These are phyloP conservation scores for Camponotus vicinus DNA, from an alignment of 1,140 invertebrate genomes.

Conservation along the genomic window DNA sequence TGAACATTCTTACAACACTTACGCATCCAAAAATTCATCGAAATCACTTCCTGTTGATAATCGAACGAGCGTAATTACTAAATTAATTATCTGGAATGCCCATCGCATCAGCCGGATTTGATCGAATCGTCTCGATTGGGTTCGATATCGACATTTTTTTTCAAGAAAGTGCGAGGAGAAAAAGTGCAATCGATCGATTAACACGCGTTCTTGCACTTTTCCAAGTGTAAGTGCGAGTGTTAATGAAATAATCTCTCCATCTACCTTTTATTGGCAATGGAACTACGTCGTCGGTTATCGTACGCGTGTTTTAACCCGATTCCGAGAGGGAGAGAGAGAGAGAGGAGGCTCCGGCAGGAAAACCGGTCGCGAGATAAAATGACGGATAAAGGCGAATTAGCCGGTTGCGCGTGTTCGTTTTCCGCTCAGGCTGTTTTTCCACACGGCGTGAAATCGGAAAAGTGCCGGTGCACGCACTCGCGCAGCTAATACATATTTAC, in stretches of 20 bases:
- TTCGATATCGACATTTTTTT: not conserved
- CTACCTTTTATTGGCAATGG: constrained; percentile 60
- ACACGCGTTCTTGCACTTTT: not conserved
- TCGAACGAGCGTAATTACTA: constrained; percentile 63
- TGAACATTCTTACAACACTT: not conserved
- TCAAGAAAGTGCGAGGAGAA: not conserved
- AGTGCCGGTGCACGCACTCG: constrained; percentile 50
- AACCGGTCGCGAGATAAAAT: constrained; percentile 59
- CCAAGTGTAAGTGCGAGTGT: constrained; percentile 20
- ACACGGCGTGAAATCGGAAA: constrained; percentile 60
- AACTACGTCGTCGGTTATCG: constrained; percentile 32
- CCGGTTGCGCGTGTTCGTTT: constrained; percentile 34
- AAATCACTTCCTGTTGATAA: constrained; percentile 6
- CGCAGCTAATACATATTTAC: constrained; percentile 53
- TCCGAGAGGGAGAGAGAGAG: constrained; percentile 10
- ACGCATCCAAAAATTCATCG: not conserved
- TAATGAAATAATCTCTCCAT: constrained; percentile 55
- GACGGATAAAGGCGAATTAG: constrained; percentile 45
- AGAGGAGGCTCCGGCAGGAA: not conserved
- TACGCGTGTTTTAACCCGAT: constrained; percentile 53
- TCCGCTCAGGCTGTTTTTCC: constrained; percentile 59
- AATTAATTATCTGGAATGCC: constrained; percentile 59
- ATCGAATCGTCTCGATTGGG: not conserved
- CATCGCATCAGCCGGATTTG: not conserved
- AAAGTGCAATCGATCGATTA: constrained; percentile 12